phyloP scores from a whole-genome alignment of 92 coral and sea anemone genomes.

The Zoanthus sociatus region DNA sequence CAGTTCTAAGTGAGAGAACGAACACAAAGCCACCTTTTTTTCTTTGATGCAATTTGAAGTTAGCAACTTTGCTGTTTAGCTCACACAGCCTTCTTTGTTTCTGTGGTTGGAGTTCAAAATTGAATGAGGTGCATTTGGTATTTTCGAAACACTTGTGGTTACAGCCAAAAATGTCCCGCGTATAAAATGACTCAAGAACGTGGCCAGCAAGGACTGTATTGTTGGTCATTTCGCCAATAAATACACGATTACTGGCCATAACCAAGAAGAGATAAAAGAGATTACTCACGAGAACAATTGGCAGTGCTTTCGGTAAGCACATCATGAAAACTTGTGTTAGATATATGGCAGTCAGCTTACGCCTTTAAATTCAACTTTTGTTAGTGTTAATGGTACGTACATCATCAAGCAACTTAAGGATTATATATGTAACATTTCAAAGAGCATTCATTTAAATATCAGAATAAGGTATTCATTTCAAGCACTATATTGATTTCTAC shows the following conservation, averaged over 20 bases:
- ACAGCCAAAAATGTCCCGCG: conserved; percentile 8
- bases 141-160: conserved; percentile 23
- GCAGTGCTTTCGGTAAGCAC: neutral
- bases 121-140: conserved; percentile 24
- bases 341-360: neutral
- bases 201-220: conserved; percentile 6
- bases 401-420: neutral
- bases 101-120: neutral
- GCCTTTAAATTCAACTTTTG: neutral
- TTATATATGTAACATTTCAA: conserved; percentile 1
- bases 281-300: neutral
- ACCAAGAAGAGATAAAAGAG: neutral
- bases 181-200: neutral
- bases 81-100: conserved; percentile 9
- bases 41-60: neutral
- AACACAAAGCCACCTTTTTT: conserved; percentile 18
- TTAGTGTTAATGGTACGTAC: neutral
- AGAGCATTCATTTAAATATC: conserved; percentile 3
- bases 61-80: conserved; percentile 20
- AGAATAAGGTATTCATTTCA: neutral
- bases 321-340: conserved; percentile 15
- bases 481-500: neutral
- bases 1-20: conserved; percentile 23
- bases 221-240: conserved; percentile 15
- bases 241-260: neutral